Conservation (phyloP, 2,888 invertebrate genomes). For the Reticulitermes lucifugus region DNA sequence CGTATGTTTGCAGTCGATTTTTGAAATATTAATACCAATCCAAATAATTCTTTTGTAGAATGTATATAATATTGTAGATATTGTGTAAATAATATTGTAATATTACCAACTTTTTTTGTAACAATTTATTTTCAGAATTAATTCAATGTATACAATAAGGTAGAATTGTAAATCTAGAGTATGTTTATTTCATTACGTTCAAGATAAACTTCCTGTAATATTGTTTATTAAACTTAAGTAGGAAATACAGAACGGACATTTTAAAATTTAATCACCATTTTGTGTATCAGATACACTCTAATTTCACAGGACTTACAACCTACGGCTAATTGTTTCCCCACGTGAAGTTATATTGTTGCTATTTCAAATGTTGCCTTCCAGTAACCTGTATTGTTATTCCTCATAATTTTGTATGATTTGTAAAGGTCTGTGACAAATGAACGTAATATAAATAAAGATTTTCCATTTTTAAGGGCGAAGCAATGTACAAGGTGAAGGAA, state of each 20-base stretch:
- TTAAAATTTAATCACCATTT: not conserved
- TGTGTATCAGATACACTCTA: not conserved
- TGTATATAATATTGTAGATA: constrained; percentile 18
- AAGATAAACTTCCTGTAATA: not conserved
- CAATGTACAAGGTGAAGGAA: constrained; percentile 7
- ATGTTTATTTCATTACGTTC: not conserved
- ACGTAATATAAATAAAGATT: not conserved
- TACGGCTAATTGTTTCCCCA: not conserved
- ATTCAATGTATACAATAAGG: not conserved
- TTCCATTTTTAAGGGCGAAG: constrained; percentile 16
- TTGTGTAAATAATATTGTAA: constrained; percentile 25
- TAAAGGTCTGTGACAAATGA: constrained; percentile 19
- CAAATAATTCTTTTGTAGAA: constrained; percentile 15
- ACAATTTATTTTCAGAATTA: not conserved
- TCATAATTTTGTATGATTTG: constrained; percentile 27
- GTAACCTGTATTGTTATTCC: not conserved
- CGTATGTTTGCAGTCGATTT: not conserved
- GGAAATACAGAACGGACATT: not conserved
- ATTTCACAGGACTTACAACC: not conserved
- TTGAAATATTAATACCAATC: not conserved
- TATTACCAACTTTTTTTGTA: constrained; percentile 7
- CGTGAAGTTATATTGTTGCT: not conserved
- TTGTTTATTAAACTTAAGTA: not conserved
- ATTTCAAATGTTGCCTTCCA: constrained; percentile 30
- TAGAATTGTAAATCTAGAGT: not conserved